These are phyloP conservation scores for Telmatherina bonti DNA, from an alignment of 2,797 vertebrate species.

Conservation along the genomic window DNA sequence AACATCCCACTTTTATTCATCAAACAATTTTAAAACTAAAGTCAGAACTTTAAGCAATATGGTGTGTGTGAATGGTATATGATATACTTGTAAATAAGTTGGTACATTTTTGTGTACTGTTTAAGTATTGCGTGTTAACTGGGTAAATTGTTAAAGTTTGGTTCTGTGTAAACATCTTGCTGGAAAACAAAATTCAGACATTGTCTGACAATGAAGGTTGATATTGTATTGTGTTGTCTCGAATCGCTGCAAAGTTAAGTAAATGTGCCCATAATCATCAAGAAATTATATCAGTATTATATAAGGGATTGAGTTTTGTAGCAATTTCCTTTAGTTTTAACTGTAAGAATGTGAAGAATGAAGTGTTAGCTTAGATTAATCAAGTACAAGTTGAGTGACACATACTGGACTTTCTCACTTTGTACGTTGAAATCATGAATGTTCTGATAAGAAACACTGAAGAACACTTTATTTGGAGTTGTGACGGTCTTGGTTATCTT, in stretches of 20 bases:
- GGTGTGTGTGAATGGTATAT: too few relatives aligned
- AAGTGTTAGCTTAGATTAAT: not conserved
- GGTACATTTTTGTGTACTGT: too few relatives aligned
- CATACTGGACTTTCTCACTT: not conserved
- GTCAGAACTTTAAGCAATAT: too few relatives aligned
- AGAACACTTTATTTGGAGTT: slow-evolving; percentile 2
- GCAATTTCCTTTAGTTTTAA: not conserved
- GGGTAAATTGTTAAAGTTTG: too few relatives aligned
- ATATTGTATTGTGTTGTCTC: too few relatives aligned
- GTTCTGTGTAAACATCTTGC: too few relatives aligned
- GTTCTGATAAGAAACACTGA: not conserved
- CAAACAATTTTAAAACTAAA: too few relatives aligned
- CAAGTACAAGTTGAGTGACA: not conserved
- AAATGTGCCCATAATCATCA: not conserved
- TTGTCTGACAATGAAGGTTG: too few relatives aligned
- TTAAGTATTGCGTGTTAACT: too few relatives aligned
- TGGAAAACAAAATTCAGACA: too few relatives aligned
- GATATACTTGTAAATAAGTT: too few relatives aligned
- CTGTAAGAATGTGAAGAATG: slow-evolving; percentile 9
- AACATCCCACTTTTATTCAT: not conserved
- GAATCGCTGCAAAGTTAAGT: not conserved
- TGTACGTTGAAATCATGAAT: not conserved
- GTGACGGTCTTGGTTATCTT: slow-evolving; percentile 10
- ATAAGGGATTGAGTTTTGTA: not conserved
- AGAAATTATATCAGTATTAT: slow-evolving; percentile 5